Evolutionary conservation across 2,113 vertebrate species (phyloP).

Genomic region (Ovis aries): ARS-UI_Ramb_v3.0 NC_056056.1:110125501-110126000

Average conservation of each 20-base stretch:
- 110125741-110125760: not conserved
- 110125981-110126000: conserved; percentile 48
- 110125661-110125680: conserved; percentile 40
- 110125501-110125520: not conserved
- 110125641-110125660: conserved; percentile 7
- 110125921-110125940: conserved; percentile 3
- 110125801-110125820: not conserved
- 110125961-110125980: conserved; percentile 50
- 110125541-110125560: not conserved
- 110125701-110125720: not conserved
- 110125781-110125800: not conserved
- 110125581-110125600: not conserved
- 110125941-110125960: conserved; percentile 42
- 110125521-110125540: not conserved
- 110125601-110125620: not conserved
- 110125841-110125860: conserved; percentile 30
- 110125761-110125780: not conserved
- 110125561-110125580: not conserved
- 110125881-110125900: not conserved
- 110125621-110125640: conserved; percentile 8
- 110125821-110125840: conserved; percentile 34
- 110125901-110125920: conserved; percentile 38
- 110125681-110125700: conserved; percentile 21
- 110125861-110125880: not conserved
- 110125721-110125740: conserved; percentile 8